Base-by-base conservation (phyloP, 2,113 vertebrate species). In the Haemorhous mexicanus region DNA sequence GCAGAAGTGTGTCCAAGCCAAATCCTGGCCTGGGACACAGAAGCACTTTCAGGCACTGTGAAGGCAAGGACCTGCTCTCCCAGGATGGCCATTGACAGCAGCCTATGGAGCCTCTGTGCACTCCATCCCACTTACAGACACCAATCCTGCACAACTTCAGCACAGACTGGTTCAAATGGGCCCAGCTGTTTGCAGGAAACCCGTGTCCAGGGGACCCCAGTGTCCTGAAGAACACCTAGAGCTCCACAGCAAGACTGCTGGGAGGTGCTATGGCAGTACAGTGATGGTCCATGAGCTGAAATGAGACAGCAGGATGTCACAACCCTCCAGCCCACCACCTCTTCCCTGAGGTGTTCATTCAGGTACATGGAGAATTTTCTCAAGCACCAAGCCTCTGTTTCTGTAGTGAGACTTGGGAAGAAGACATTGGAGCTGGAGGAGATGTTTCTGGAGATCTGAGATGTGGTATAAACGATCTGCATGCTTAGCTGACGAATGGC, bases 191-290 rank as follows among this genome's bases (percentile, higher is more conserved):
- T 52, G 58, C 49, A 64, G 62, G 26, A 63, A 63, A 35, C 17
- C 35, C 1, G 0, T 32, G 61, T 67, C 43, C 27, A 43, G 16
- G 35, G 19, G 21, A 11, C 7, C 26, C 3, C 8, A 7, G 6
- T 46, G 62, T 82, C 44, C 72, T 52, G 59, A 55, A 63, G 59
- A 56, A 33, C 55, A 46, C 26, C 77, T 49, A 8, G 13, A 84
- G 33, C 47, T 59, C 53, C 72, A 66, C 19, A n/a, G 12, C 28
- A 19, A 7, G 44, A 15, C 39, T 78, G 56, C 55, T 27, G 59
- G 55, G 37, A 80, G 28, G 28, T 66, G 37, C 27, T 33, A 21
- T 9, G 20, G 33, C 43, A 53, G 59, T 6, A 20, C 43, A 52
- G 77, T 27, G 81, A 37, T 59, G 55, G 46, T 55, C 75, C 56